A percentile compares a stretch with the other conserved stretches of the same genome.
These are phyloP conservation scores for Orthonevra nobilis DNA, from an alignment of 2,888 invertebrate species.

Conservation along the genomic window DNA sequence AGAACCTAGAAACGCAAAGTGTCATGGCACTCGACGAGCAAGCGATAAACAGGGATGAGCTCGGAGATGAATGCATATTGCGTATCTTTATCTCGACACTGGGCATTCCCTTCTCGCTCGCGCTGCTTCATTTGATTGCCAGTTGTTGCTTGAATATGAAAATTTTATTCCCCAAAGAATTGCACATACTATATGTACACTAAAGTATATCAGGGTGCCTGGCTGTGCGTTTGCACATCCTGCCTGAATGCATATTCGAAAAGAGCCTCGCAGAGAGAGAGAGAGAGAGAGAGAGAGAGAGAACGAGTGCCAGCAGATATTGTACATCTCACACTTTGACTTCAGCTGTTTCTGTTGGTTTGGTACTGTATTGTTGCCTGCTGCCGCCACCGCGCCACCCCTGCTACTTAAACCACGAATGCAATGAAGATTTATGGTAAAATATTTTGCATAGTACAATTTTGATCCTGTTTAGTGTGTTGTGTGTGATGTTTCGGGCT, in stretches of 20 bases:
- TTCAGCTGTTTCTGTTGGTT: constrained; percentile 5
- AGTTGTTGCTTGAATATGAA: constrained; percentile 54
- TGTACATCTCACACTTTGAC: background rate
- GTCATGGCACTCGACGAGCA: constrained; percentile 2
- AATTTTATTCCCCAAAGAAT: constrained; percentile 28
- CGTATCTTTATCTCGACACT: background rate
- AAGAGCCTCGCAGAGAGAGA: constrained; percentile 19
- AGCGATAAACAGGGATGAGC: constrained; percentile 3
- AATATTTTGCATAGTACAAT: constrained; percentile 66
- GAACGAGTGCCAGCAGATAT: background rate
- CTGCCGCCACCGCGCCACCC: too few species aligned
- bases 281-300: too few species aligned
- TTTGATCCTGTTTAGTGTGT: constrained; percentile 67
- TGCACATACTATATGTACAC: background rate
- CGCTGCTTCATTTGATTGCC: background rate
- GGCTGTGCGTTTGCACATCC: constrained; percentile 23
- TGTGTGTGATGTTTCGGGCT: constrained; percentile 63
- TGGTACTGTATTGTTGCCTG: constrained; percentile 27
- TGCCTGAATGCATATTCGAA: constrained; percentile 33
- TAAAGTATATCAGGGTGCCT: background rate
- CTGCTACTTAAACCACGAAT: constrained; percentile 62
- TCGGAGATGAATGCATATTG: constrained; percentile 3
- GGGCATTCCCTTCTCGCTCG: background rate
- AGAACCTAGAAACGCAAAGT: constrained; percentile 15
- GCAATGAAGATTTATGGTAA: constrained; percentile 67